phyloP scores from a whole-genome alignment of 2,797 vertebrate species.

The Channallabes apus region DNA sequence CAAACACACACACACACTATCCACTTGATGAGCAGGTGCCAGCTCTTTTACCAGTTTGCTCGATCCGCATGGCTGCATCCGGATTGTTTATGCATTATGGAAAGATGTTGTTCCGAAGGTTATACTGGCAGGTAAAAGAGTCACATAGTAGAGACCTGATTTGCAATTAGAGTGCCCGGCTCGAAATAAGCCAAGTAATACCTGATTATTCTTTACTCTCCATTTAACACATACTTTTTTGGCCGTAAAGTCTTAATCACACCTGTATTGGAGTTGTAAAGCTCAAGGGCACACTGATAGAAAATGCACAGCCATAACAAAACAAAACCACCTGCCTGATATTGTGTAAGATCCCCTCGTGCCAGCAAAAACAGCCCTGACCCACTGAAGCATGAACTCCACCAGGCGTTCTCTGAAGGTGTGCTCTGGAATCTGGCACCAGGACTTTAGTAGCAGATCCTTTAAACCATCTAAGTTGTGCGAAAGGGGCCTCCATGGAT shows the following conservation, averaged over 20 bases:
- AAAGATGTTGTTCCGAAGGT: neutral
- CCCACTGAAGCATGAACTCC: too few relatives aligned
- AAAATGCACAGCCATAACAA: too few relatives aligned
- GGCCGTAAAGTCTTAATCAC: neutral
- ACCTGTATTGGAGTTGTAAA: neutral
- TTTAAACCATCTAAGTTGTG: too few relatives aligned
- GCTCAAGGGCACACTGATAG: neutral
- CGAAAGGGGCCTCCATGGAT: too few relatives aligned
- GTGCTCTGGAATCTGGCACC: too few relatives aligned
- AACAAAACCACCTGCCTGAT: too few relatives aligned
- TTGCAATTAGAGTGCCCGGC: neutral
- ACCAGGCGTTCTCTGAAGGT: too few relatives aligned
- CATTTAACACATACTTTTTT: neutral
- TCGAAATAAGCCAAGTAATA: neutral
- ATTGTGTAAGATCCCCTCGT: too few relatives aligned
- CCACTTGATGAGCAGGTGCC: conserved; percentile 3
- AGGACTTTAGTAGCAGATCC: too few relatives aligned
- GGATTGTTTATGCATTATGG: neutral
- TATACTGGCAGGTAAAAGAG: neutral
- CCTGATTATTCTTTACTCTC: neutral
- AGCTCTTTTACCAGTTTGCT: conserved; percentile 2
- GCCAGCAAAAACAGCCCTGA: too few relatives aligned
- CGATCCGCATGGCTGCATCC: neutral
- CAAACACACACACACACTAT: neutral
- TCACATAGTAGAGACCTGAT: neutral